Evolutionary conservation across 1,140 invertebrate genomes (phyloP).

Genomic region (Helicoverpa zea): DNA sequence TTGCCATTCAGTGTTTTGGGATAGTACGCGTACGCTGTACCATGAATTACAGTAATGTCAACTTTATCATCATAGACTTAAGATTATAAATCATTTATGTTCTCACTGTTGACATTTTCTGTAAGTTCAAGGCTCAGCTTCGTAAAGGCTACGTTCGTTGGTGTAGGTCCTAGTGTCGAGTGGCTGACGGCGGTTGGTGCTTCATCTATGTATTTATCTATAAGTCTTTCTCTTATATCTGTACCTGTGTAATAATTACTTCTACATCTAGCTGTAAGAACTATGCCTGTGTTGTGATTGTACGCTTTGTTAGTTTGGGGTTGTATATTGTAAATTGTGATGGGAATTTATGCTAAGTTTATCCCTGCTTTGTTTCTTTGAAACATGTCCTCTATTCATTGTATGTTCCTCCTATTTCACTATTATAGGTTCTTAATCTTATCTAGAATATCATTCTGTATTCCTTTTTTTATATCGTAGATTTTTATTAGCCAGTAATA

Average conservation of each 20-base stretch:
- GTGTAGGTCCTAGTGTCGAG: slow-evolving; percentile 75
- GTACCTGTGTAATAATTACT: slow-evolving; percentile 77
- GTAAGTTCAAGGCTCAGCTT: slow-evolving; percentile 30
- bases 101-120: slow-evolving; percentile 21
- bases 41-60: slow-evolving; percentile 39
- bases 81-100: too few relatives aligned
- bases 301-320: slow-evolving; percentile 62
- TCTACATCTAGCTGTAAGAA: slow-evolving; percentile 76
- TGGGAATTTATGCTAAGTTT: not conserved
- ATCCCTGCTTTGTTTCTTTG: slow-evolving; percentile 7
- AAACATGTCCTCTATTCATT: not conserved
- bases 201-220: slow-evolving; percentile 81
- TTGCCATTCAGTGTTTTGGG: slow-evolving; percentile 71
- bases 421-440: not conserved
- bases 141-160: slow-evolving; percentile 69
- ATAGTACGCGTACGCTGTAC: slow-evolving; percentile 62
- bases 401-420: not conserved
- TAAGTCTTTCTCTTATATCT: slow-evolving; percentile 65
- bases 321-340: slow-evolving; percentile 14
- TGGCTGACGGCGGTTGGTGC: slow-evolving; percentile 83
- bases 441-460: too few relatives aligned
- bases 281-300: slow-evolving; percentile 77
- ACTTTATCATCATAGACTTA: slow-evolving; percentile 6
- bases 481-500: too few relatives aligned
- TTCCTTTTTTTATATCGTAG: too few relatives aligned